Percentiles rank a stretch among this genome's conserved stretches.
Conservation (phyloP, 2,888 invertebrate genomes). For the Himalopsyche tibetana region DNA sequence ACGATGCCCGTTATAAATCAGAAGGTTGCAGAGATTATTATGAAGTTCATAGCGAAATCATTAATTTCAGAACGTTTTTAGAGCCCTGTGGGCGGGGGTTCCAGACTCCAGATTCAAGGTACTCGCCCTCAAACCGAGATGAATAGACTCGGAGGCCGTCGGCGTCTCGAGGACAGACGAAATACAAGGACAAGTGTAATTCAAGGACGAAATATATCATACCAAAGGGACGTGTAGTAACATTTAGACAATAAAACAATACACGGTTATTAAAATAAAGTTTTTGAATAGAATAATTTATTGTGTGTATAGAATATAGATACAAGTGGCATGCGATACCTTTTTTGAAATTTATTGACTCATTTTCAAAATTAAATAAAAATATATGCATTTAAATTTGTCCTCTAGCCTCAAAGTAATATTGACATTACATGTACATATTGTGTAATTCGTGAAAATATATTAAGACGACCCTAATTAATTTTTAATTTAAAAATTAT, state of each 20-base stretch:
- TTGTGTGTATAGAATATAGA: no score
- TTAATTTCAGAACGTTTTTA: neutral
- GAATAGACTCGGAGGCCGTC: conserved; percentile 2
- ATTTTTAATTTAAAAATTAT: no score
- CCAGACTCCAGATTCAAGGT: neutral
- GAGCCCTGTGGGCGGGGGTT: neutral
- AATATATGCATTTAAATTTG: no score
- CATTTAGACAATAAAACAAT: neutral
- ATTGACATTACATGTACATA: no score
- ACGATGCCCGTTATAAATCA: conserved; percentile 6
- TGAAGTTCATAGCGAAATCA: neutral
- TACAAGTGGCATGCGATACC: no score
- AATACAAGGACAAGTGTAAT: neutral
- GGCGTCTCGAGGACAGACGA: conserved; percentile 22
- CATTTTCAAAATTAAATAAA: no score
- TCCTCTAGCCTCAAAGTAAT: no score
- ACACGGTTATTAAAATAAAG: no score
- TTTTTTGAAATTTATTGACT: no score
- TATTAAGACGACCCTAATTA: no score
- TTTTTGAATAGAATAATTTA: no score
- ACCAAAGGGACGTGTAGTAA: neutral
- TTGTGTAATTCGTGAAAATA: no score
- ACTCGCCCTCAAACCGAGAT: conserved; percentile 16
- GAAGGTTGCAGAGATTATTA: conserved; percentile 15
- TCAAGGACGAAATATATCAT: conserved; percentile 7